Conservation (phyloP, 23 tunicate species). For the Styela clava region DNA sequence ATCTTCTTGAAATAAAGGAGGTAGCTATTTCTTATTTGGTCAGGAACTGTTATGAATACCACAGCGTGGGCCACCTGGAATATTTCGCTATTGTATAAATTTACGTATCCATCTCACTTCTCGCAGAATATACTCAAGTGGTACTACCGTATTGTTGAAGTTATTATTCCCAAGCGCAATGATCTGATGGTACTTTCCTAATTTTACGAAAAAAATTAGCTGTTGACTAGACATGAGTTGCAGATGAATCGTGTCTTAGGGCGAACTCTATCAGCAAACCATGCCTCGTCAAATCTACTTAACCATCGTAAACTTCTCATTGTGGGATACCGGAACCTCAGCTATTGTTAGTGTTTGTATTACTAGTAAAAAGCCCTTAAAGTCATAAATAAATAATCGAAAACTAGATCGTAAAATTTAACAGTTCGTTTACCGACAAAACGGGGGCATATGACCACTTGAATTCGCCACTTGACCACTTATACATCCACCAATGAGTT, state of each 20-base stretch:
- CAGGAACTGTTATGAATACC: neutral
- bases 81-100: neutral
- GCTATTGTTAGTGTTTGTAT: neutral
- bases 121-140: neutral
- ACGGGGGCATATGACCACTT: neutral
- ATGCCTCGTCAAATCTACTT: too few species aligned
- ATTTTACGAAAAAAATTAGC: neutral
- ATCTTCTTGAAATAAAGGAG: too few species aligned
- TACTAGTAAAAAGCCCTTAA: neutral
- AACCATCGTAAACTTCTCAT: too few species aligned
- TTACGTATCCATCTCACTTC: neutral
- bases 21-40: neutral
- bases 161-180: neutral
- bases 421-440: neutral
- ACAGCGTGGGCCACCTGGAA: neutral
- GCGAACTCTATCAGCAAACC: too few species aligned
- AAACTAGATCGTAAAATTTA: neutral
- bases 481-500: neutral
- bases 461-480: neutral
- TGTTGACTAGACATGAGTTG: neutral
- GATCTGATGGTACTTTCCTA: neutral
- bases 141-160: neutral
- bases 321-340: neutral
- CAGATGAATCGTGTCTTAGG: neutral
- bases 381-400: neutral